Conservation (phyloP, 2,113 vertebrate species). For the Pelodiscus sinensis region DNA sequence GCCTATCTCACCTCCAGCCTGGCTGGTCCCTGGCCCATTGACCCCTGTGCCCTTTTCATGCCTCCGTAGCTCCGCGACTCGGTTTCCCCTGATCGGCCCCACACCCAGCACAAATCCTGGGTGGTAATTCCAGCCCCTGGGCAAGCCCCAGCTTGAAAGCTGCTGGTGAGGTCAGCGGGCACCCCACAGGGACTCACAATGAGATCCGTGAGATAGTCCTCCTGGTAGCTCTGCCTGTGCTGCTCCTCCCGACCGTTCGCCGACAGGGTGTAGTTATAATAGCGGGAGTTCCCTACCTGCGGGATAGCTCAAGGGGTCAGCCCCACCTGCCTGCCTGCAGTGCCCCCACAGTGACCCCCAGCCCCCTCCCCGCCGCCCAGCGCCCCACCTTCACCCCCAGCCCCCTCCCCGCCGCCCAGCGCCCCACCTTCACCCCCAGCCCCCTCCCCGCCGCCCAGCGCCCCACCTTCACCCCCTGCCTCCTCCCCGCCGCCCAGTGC, state of each 20-base stretch:
- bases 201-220: conserved; percentile 87
- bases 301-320: neutral
- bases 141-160: neutral
- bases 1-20: neutral
- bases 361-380: too few species aligned
- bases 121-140: neutral
- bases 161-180: too few species aligned
- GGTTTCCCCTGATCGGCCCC: too few species aligned
- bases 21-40: conserved; percentile 9
- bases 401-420: too few species aligned
- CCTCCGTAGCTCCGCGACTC: neutral
- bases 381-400: too few species aligned
- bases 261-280: conserved; percentile 89
- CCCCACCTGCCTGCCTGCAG: neutral
- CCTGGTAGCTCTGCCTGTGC: conserved; percentile 81
- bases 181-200: conserved; percentile 72
- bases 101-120: neutral
- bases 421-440: too few species aligned
- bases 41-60: neutral
- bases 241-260: conserved; percentile 80
- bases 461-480: too few species aligned
- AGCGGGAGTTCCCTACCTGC: conserved; percentile 87
- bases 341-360: too few species aligned
- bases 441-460: too few species aligned
- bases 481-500: too few species aligned